Evolutionary conservation across 1,140 invertebrate species (phyloP), one percentile per base, ranked within the genome.

Genomic region (Bombus polaris): DNA sequence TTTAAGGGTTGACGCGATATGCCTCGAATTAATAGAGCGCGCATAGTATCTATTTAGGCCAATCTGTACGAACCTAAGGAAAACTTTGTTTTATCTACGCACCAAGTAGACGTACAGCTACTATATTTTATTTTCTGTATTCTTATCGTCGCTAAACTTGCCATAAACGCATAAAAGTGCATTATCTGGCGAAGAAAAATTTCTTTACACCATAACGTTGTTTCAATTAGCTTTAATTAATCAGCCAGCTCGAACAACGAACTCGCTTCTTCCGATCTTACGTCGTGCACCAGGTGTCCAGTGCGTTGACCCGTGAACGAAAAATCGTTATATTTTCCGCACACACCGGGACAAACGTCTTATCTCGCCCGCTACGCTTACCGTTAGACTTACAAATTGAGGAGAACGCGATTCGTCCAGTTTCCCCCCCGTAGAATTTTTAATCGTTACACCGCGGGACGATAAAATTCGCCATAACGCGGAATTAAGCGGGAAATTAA

Each of bases 401-500:
- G 28, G 39, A n/a, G 5, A 13, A 8, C 13, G 37, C 10, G 12
- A 42, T 9, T 8, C n/a, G 4, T 28, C 4, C 37, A 25, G 37
- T 73, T 22, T 53, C 15, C 2, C 5, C 5, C 6, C 70, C 0
- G 13, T 9, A 13, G 8, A 72, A 42, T 72, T 42, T 44, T 32
- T 32, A 47, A 73, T 44, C 2, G 44, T 22, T 8, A 8, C 15
- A 25, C 35, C 44, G 22, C 32, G 12, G 9, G 1, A 1, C 22
- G 0, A 57, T 76, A 59, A 37, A 76, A 8, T 10, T 3, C 22
- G 10, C 25, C 1, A 10, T 18, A 32, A 59, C 35, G n/a, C 75
- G 65, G 28, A 71, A 87, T 72, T 71, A 71, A 73, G 42, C 9
- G 35, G n/a, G 22, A 39, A 78, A 73, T 83, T 65, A 75, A 87